Base-by-base conservation (phyloP, 2,888 invertebrate species). In the Archips crataeganus region DNA sequence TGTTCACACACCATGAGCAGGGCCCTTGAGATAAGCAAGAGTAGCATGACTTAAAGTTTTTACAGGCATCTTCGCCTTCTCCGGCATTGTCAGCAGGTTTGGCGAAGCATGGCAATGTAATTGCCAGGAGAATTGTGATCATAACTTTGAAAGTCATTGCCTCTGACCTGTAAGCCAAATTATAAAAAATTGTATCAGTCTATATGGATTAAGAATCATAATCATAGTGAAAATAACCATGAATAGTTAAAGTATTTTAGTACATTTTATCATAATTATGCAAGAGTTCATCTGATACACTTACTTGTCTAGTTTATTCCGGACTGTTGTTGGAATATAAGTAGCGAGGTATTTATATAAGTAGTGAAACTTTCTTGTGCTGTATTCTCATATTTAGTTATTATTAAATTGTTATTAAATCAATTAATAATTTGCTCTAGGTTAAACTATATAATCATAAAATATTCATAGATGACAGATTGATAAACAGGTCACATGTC, bases 1-100 rank as follows among this genome's bases (percentile, higher is more conserved):
- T 91, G 39, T 87, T 89, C n/a, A 91, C 90, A 70, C 92, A 91
- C 91, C 92, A 92, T 3, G 85, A 85, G 75, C 92, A 93, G 64
- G 77, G 80, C 74, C 78, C 85, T 72, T 86, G 84, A 13, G 80
- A 76, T 72, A 92, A 81, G 70, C 92, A 92, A 4, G 84, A 79
- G 0, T 86, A 80, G 75, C 92, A 92, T 6, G 91, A 90, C 42
- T 34, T 66, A 9, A 74, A 61, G 9, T 9, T 79, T 75, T 71
- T 85, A 73, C 88, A 88, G 54, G 80, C 80, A 11, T 82, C 76
- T 61, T 81, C n/a, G n/a, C 51, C 60, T 51, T 23, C 51, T 13
- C 65, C 23, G 2, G 66, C 2, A 45, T 61, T 32, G 34, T 36
- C 32, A 13, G 65, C 11, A 11, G 32, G 11, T 32, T 23, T 32